A percentile compares a stretch with the other conserved stretches of the same genome.
These are phyloP conservation scores for human (Homo sapiens) DNA, from an alignment of 2,113 vertebrate species.

Conservation along the genomic window GRCh38 chr6:105423501-105424000, in stretches of 20 bases:
- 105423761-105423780: not conserved
- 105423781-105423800: not conserved
- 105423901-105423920: not conserved
- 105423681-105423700: not conserved
- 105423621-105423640: not conserved
- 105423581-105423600: not conserved
- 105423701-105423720: not conserved
- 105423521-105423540: not conserved
- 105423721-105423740: not conserved
- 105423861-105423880: not conserved
- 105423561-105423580: not conserved
- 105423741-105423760: not conserved
- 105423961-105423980: not conserved
- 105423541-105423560: not conserved
- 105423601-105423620: not conserved
- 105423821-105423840: not conserved
- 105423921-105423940: not conserved
- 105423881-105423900: not conserved
- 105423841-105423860: not conserved
- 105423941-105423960: not conserved
- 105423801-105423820: not conserved
- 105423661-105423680: not conserved
- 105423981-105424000: not conserved
- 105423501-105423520: not conserved
- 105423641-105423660: not conserved